These are phyloP conservation scores for Hucho hucho DNA, from an alignment of 2,113 vertebrate species.

Conservation along the genomic window DNA sequence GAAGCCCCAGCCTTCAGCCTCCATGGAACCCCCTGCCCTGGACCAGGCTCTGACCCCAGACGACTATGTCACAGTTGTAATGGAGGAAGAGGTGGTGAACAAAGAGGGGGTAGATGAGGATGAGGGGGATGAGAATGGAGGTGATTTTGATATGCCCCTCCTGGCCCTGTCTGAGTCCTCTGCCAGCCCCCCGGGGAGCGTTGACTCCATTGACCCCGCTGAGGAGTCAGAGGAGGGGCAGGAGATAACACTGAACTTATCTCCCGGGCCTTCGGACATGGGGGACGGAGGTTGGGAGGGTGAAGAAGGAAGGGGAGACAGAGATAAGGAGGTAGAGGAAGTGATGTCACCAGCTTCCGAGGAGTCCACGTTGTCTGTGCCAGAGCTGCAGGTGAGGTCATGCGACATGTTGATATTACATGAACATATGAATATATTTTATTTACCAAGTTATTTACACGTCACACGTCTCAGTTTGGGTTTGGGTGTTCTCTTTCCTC, in stretches of 20 bases:
- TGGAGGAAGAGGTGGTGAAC: neutral
- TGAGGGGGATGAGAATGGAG: constrained; percentile 36
- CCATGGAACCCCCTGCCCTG: too few relatives aligned
- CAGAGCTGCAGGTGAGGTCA: constrained; percentile 79
- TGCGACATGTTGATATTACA: neutral
- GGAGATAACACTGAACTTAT: neutral
- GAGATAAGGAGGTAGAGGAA: constrained; percentile 35
- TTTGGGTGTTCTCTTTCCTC: constrained; percentile 18
- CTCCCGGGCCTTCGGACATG: neutral
- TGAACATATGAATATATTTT: neutral
- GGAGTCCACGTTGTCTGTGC: constrained; percentile 75
- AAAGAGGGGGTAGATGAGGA: neutral
- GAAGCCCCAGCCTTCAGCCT: neutral
- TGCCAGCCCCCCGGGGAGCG: constrained; percentile 15
- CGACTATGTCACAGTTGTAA: neutral
- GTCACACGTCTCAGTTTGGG: too few relatives aligned
- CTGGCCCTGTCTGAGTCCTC: constrained; percentile 55
- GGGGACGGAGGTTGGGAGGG: constrained; percentile 16
- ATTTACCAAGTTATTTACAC: too few relatives aligned
- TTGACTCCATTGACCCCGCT: neutral
- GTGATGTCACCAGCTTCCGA: constrained; percentile 75
- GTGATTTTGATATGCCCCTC: constrained; percentile 10
- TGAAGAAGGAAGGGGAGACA: neutral
- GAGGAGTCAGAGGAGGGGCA: constrained; percentile 40
- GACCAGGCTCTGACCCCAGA: neutral